Evolutionary conservation across 92 coral and sea anemone genomes (phyloP), one percentile per base, ranked within the genome.

Genomic region (Galaxea fascicularis): DNA sequence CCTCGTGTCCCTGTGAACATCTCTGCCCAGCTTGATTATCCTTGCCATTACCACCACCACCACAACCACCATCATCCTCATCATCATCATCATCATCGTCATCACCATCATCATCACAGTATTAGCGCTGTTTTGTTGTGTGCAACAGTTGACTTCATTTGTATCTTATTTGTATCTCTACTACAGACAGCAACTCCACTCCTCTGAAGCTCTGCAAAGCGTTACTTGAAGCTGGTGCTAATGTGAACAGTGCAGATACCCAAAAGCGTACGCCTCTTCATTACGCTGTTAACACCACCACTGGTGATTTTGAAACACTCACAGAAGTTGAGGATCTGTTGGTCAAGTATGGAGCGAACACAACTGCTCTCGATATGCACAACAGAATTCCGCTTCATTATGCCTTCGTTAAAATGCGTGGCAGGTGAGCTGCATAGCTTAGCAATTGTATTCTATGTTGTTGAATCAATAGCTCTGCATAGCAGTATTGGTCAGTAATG

Each of bases 281-380:
- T 78, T 92, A 92, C 47, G 91, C 98, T 0, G 94, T 92, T 12
- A 89, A 94, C 65, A 67, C 88, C 13, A 94, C 95, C 1, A 92
- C 98, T 7, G 98, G 98, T 15, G 95, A 95, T 44, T 94, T 92
- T 72, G 98, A 94, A 85, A 71, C 92, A 17, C 77, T 94, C 74
- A 89, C 92, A 0, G 98, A 94, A 18, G 90, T 92, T 4, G 95
- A 94, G 54, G 92, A 90, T 65, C 62, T 94, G 75, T 41, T 94
- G 87, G 29, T 92, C 76, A 89, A 89, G 74, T 71, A 87, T 78
- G 94, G 95, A 10, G 98, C 93, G 16, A 85, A 90, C 67, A 92
- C 92, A 1, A 74, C 88, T 10, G 88, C 90, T 8, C 65, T 74
- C 14, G 98, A 94, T 86, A n/a, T 67, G 30, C 76, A 85, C 22